Evolutionary conservation across 2,113 vertebrate species (phyloP).

Genomic region (Python bivittatus): DNA sequence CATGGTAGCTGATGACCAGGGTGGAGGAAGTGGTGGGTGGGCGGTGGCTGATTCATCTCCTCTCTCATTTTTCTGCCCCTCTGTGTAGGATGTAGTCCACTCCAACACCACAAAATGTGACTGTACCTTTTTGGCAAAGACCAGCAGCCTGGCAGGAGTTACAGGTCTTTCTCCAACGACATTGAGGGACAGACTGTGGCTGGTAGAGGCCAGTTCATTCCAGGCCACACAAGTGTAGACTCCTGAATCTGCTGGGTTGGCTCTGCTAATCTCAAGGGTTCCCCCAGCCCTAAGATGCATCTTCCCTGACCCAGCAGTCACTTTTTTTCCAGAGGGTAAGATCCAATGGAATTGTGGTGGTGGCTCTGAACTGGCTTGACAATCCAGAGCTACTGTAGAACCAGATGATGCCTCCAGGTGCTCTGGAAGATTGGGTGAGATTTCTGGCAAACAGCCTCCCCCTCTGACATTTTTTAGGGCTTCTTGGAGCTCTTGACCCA

Average conservation of each 20-base stretch:
- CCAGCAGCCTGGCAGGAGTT: conserved; percentile 60
- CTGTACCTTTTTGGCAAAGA: conserved; percentile 78
- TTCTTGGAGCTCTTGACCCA: conserved; percentile 74
- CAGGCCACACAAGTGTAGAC: conserved; percentile 83
- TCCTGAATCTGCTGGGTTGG: conserved; percentile 72
- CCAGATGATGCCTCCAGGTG: conserved; percentile 71
- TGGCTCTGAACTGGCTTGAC: conserved; percentile 78
- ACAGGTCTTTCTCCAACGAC: conserved; percentile 7
- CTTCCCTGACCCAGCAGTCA: conserved; percentile 68
- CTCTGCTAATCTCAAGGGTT: conserved; percentile 74
- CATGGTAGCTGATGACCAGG: conserved; percentile 78
- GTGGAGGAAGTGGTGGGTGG: conserved; percentile 48
- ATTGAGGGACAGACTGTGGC: conserved; percentile 66
- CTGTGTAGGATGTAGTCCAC: conserved; percentile 70
- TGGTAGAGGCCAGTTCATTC: conserved; percentile 79
- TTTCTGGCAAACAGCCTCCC: conserved; percentile 76
- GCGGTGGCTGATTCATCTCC: conserved; percentile 20
- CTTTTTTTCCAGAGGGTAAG: conserved; percentile 79
- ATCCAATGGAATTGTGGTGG: conserved; percentile 82
- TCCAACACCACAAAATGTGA: conserved; percentile 80
- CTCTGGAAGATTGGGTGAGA: conserved; percentile 69
- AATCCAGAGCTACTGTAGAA: conserved; percentile 73
- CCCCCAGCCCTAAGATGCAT: conserved; percentile 72
- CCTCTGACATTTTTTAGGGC: conserved; percentile 69
- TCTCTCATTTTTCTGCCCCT: neutral